Evolutionary conservation across 2,113 vertebrate genomes (phyloP), one percentile per base, ranked within the genome.

Genomic region (Petroica traversi): DNA sequence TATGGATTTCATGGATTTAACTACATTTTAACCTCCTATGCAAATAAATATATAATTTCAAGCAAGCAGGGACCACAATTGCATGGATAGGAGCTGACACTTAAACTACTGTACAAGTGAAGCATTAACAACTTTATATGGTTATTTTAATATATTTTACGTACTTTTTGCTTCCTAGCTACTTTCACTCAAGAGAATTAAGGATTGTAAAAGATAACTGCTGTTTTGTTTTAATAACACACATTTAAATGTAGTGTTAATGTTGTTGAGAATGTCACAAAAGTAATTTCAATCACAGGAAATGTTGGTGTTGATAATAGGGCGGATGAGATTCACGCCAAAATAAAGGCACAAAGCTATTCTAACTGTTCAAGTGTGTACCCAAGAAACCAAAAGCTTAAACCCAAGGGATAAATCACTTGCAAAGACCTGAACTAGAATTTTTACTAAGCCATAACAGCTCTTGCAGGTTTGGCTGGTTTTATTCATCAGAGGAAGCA

Each of bases 281-380:
- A 82, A 18, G 24, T 33, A 57, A 80, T 90, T 95, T 94, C 92
- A 96, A 85, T 96, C 66, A 57, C 61, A 92, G 94, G 90, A 96
- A 95, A 51, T 77, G 54, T 49, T 88, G 45, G 82, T 71, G 41
- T 75, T 94, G 95, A 94, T 95, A 96, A 79, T 85, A 52, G 5
- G 90, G 57, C 25, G 8, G 88, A 93, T 82, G 88, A 96, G 62
- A 77, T 77, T 90, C 76, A 62, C 0, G 57, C 79, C 94, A 95
- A 95, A 96, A 85, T 46, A 96, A 97, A 96, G 74, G 9, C 46
- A 72, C 40, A 75, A 55, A 85, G 18, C 41, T 82, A 14, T 88
- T 78, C 75, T 52, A 64, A 87, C 72, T 69, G 26, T 85, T 87
- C 29, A 54, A 82, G 14, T 29, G 17, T 48, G 40, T 92, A 76